A percentile compares a stretch with the other conserved stretches of the same genome.
Conservation (phyloP, 1,140 invertebrate species). For the Polyergus mexicanus region DNA sequence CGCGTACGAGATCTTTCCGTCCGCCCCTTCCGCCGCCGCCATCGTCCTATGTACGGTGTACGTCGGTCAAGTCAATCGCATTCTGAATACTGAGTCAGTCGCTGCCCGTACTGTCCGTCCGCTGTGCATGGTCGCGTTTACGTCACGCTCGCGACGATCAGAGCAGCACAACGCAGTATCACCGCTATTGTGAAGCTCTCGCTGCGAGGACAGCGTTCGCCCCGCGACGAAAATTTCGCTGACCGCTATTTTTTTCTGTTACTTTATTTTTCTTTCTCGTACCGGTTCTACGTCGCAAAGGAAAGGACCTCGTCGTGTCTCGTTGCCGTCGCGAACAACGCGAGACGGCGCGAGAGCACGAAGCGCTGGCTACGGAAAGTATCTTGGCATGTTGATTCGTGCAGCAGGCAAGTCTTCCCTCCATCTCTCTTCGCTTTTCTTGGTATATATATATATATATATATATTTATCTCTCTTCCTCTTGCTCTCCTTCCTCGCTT, state of each 20-base stretch:
- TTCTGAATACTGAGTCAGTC: conserved; percentile 43
- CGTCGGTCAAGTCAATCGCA: conserved; percentile 29
- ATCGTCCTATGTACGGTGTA: too few relatives aligned
- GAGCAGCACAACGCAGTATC: too few relatives aligned
- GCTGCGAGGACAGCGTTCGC: too few relatives aligned
- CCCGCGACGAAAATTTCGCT: too few relatives aligned
- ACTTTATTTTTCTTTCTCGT: too few relatives aligned
- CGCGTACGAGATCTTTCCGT: conserved; percentile 5
- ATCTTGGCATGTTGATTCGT: conserved; percentile 66
- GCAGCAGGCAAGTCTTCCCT: conserved; percentile 67
- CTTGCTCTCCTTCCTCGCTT: conserved; percentile 44
- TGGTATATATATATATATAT: too few relatives aligned
- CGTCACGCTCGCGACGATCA: too few relatives aligned
- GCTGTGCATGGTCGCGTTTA: background rate
- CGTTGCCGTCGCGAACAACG: background rate
- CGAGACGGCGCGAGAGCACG: background rate
- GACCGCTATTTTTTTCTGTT: too few relatives aligned
- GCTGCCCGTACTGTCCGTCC: background rate
- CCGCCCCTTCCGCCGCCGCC: too few relatives aligned
- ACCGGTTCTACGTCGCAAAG: too few relatives aligned
- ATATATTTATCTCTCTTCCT: background rate
- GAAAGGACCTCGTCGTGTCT: background rate
- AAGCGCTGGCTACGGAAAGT: conserved; percentile 23
- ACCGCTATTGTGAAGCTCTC: too few relatives aligned
- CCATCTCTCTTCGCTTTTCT: background rate